A percentile compares a stretch with the other conserved stretches of the same genome.
Conservation (phyloP, 2,797 vertebrate species). For the Molossus alvarezi region DNA sequence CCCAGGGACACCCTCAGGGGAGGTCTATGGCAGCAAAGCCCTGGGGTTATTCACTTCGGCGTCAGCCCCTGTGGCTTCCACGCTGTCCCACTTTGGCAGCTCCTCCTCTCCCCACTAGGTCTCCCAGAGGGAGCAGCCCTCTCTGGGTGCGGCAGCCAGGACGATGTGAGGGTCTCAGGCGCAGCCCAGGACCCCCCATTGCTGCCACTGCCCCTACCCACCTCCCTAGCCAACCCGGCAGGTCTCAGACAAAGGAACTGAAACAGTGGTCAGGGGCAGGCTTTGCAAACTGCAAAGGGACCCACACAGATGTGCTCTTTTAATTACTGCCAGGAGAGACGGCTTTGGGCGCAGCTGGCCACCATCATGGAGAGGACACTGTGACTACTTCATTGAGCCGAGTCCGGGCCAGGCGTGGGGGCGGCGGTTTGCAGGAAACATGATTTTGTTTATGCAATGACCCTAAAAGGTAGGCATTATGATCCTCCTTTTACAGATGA, state of each 20-base stretch:
- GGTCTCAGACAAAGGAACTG: slow-evolving; percentile 4
- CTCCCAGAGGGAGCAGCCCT: not conserved
- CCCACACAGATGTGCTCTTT: fast-evolving
- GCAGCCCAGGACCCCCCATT: not conserved
- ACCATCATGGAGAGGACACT: fast-evolving
- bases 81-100: slow-evolving; percentile 49
- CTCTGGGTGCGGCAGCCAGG: fast-evolving
- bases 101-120: not conserved
- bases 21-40: fast-evolving
- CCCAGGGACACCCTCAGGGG: not conserved
- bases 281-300: not conserved
- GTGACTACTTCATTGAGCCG: fast-evolving
- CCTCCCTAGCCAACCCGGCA: not conserved
- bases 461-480: not conserved
- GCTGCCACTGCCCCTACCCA: not conserved
- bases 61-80: not conserved
- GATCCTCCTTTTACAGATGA: not conserved
- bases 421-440: not conserved
- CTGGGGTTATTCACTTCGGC: no score
- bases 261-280: not conserved
- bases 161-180: fast-evolving
- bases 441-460: not conserved
- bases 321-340: not conserved
- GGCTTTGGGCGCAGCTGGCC: fast-evolving
- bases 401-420: not conserved